Percentiles rank a stretch among this genome's conserved stretches.
These are phyloP conservation scores for Lethocerus indicus DNA, from an alignment of 1,140 invertebrate species.

Conservation along the genomic window DNA sequence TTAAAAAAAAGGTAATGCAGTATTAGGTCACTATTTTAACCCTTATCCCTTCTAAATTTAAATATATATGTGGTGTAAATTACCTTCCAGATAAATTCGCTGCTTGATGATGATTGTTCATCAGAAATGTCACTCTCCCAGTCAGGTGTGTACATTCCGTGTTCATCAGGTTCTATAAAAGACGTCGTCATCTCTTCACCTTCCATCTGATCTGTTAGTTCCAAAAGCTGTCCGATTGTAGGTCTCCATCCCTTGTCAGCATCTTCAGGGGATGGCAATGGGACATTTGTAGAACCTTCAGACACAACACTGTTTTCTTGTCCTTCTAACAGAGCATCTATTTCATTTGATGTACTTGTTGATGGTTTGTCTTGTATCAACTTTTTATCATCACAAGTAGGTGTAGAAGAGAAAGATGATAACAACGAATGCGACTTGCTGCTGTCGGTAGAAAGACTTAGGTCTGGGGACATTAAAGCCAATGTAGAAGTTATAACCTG, in stretches of 20 bases:
- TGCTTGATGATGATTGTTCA: conserved; percentile 39
- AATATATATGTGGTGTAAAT: too few species aligned
- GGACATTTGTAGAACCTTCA: background rate
- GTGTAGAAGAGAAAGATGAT: conserved; percentile 16
- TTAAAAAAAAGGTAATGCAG: too few species aligned
- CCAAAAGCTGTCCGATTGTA: conserved; percentile 14
- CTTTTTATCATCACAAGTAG: conserved; percentile 11
- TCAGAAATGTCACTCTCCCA: conserved; percentile 24
- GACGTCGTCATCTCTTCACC: conserved; percentile 21
- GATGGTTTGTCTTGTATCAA: background rate
- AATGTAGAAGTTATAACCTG: conserved; percentile 11
- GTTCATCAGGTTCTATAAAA: conserved; percentile 19
- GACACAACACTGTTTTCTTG: background rate
- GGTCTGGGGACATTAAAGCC: conserved; percentile 15
- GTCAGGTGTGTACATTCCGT: conserved; percentile 21
- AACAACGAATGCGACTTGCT: conserved; percentile 8
- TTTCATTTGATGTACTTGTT: too few species aligned
- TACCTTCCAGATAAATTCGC: conserved; percentile 63
- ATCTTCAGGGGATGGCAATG: conserved; percentile 15
- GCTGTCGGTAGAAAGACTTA: conserved; percentile 10
- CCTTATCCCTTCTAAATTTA: too few species aligned
- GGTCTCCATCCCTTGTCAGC: conserved; percentile 17
- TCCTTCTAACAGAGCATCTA: background rate
- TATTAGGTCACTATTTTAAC: too few species aligned
- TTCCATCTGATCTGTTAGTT: conserved; percentile 14